Evolutionary conservation across 1,140 invertebrate species (phyloP), one percentile per base, ranked within the genome.

Genomic region (Drosophila pseudoobscura): DNA sequence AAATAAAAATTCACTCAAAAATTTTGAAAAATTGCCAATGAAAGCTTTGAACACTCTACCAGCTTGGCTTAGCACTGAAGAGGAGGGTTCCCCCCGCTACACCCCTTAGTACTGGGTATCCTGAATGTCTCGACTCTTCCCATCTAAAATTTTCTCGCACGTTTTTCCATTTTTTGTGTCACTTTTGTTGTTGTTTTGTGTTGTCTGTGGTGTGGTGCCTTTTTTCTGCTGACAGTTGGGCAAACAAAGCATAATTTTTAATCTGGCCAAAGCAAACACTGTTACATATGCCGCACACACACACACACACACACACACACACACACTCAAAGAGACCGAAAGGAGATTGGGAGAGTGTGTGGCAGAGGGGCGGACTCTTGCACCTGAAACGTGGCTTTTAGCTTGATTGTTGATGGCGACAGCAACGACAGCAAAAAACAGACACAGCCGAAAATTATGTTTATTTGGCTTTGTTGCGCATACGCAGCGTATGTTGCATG

Each of bases 211-310:
- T 52, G 46, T 53, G 53, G 41, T 58, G 35, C 20, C 31, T 62
- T 77, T 88, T 85, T 87, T 87, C 60, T 87, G 83, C 83, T 88
- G 83, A 88, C 83, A 88, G 84, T 83, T 89, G 78, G 66, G 84
- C 82, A 87, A 87, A 87, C 82, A 87, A 88, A 89, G 75, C 84
- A 88, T 88, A 88, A 88, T 88, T 88, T 88, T 88, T 88, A 88
- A 88, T 88, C 83, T 88, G 84, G 75, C 75, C 78, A 52, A 39
- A 53, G 83, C 83, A 88, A 88, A 88, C 83, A 88, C 64, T 78
- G 83, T 88, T 88, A 88, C 83, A 87, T 83, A 87, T 87, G 83
- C 83, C 58, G 55, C 57, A 26, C 43, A 47, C 55, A 51, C 45
- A 50, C 53, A 51, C 45, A 50, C 53, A 49, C 45, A 50, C 53